phyloP scores from a whole-genome alignment of 2,113 vertebrate species.

The Malurus elegans region DNA sequence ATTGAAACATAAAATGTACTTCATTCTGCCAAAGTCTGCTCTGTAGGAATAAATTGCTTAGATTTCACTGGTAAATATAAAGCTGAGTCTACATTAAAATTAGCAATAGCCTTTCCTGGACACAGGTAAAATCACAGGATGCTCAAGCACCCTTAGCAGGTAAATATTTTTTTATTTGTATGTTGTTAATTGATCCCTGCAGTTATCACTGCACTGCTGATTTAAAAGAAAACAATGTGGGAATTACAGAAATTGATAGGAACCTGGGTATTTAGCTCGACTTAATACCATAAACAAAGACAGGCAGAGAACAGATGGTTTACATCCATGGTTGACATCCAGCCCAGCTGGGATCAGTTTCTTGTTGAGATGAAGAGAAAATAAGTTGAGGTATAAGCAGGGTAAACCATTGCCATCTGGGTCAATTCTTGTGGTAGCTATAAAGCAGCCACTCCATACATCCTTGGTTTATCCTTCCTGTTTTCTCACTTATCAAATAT shows the following conservation, averaged over 20 bases:
- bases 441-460: slow-evolving; percentile 32
- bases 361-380: slow-evolving; percentile 20
- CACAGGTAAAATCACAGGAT: not conserved
- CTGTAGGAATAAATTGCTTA: not conserved
- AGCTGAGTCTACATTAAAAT: not conserved
- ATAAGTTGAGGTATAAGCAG: not conserved
- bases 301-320: slow-evolving; percentile 25
- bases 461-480: slow-evolving; percentile 77
- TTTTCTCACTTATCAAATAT: slow-evolving; percentile 78
- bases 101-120: not conserved
- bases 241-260: slow-evolving; percentile 11
- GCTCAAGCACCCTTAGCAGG: not conserved
- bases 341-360: slow-evolving; percentile 24
- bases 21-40: not conserved
- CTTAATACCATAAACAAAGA: slow-evolving; percentile 41
- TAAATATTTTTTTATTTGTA: slow-evolving; percentile 23
- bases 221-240: not conserved
- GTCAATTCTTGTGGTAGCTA: slow-evolving; percentile 32
- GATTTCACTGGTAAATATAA: not conserved
- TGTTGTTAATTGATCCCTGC: slow-evolving; percentile 6
- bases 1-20: not conserved
- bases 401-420: slow-evolving; percentile 24
- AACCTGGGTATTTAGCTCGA: slow-evolving; percentile 26
- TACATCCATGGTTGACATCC: not conserved
- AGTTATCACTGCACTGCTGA: not conserved